Conservation (phyloP, 2,113 vertebrate species). For the Microtus oregoni region DNA sequence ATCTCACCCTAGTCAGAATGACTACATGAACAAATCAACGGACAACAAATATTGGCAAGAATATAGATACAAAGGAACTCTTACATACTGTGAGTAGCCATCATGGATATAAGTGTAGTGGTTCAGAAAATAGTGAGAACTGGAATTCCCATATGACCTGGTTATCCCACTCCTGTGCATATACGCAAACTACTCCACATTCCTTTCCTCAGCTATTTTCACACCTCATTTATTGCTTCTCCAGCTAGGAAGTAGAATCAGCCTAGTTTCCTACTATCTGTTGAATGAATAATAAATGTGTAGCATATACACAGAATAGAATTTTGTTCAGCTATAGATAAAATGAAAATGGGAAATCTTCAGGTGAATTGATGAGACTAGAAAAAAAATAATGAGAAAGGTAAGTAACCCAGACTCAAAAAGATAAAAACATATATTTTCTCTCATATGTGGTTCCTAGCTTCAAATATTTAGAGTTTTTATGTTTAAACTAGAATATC, state of each 20-base stretch:
- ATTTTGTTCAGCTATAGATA: background rate
- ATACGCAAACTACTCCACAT: background rate
- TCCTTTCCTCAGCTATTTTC: background rate
- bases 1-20: background rate
- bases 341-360: background rate
- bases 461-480: background rate
- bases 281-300: background rate
- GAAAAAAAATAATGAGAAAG: background rate
- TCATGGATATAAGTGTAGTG: background rate
- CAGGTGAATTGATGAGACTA: background rate
- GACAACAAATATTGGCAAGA: background rate
- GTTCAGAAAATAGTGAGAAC: too few relatives aligned
- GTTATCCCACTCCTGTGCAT: background rate
- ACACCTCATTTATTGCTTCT: background rate
- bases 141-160: background rate
- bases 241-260: background rate
- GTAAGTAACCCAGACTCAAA: background rate
- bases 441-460: background rate
- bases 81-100: background rate
- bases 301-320: background rate
- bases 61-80: background rate
- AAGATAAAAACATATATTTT: background rate
- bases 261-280: too few relatives aligned
- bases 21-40: background rate
- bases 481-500: background rate